Evolutionary conservation across 2,797 vertebrate species (phyloP).

Genomic region (Poecilia picta): DNA sequence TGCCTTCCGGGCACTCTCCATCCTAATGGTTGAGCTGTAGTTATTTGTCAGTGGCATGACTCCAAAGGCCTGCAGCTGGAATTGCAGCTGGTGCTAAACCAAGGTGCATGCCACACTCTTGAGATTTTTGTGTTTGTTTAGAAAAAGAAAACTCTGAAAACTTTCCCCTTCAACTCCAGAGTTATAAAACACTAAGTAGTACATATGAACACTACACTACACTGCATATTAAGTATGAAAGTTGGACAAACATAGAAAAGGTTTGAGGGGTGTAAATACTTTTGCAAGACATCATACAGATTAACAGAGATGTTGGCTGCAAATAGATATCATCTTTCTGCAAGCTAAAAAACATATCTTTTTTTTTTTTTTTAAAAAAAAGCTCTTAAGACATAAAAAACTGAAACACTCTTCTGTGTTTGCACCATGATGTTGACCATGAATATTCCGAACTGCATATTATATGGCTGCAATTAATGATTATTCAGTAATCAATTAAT

Average conservation of each 20-base stretch:
- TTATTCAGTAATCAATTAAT: no score
- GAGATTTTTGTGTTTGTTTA: neutral
- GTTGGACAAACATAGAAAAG: neutral
- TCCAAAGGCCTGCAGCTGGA: neutral
- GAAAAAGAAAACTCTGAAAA: neutral
- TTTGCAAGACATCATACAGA: neutral
- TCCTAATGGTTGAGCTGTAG: neutral
- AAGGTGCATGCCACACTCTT: neutral
- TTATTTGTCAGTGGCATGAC: neutral
- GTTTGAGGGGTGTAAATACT: neutral
- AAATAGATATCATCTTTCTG: neutral
- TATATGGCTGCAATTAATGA: no score
- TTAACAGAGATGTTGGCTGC: neutral
- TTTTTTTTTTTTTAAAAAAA: neutral
- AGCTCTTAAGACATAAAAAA: neutral
- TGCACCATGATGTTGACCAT: neutral
- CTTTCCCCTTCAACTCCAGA: neutral
- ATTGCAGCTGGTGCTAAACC: neutral
- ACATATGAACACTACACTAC: no score
- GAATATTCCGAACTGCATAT: neutral
- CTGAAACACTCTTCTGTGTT: neutral
- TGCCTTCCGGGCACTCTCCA: neutral
- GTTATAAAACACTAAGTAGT: neutral
- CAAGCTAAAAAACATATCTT: neutral
- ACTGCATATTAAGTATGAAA: no score